These are phyloP conservation scores for Reticulitermes speratus DNA, from an alignment of 1,140 invertebrate species.

Conservation along the genomic window DNA sequence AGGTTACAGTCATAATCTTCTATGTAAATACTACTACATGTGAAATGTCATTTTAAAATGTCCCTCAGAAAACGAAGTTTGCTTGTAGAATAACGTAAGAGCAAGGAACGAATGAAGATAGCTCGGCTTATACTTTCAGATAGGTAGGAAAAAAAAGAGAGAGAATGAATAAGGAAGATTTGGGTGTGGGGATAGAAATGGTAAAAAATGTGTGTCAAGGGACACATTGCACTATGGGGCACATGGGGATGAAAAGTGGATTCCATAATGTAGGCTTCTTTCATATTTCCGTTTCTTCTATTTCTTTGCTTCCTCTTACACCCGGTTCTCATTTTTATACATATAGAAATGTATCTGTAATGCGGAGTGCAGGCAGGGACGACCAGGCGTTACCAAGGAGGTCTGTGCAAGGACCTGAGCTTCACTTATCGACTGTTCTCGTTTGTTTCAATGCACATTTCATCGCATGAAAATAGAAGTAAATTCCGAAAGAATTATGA, in stretches of 20 bases:
- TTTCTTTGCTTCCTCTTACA: neutral
- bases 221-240: neutral
- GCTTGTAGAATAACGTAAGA: neutral
- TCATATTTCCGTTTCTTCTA: neutral
- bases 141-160: neutral
- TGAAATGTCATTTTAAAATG: neutral
- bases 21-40: no score
- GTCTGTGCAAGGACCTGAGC: no score
- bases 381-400: no score
- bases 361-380: neutral
- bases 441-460: no score
- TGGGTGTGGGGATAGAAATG: neutral
- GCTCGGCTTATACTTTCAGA: neutral
- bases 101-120: neutral
- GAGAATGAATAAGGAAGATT: neutral
- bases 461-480: no score
- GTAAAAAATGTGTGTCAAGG: neutral
- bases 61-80: neutral
- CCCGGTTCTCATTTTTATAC: neutral
- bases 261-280: conserved; percentile 10
- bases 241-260: neutral
- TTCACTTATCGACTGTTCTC: no score
- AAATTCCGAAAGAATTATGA: no score
- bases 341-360: conserved; percentile 7
- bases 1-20: neutral